Base-by-base conservation (phyloP, 2,113 vertebrate species). In the Mormyrus iriodes region DNA sequence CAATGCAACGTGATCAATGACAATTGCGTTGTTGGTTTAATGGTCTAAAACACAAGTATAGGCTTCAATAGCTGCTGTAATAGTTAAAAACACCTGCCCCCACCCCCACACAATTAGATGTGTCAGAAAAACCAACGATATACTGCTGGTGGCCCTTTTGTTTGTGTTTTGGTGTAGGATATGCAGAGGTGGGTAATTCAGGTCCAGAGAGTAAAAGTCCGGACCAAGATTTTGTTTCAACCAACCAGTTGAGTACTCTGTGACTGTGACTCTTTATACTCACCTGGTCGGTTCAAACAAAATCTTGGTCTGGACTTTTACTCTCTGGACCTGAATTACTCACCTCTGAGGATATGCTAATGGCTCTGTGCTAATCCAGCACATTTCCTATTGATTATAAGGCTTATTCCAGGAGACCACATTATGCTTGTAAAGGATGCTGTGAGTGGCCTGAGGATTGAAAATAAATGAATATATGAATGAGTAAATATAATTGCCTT, bases 371-470 rank as follows among this genome's bases (percentile, higher is more conserved):
- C 82, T 86, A 85, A 84, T 90, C 55, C 79, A 69, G 49, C 42
- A 55, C 58, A 84, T 85, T 90, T 55, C 82, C 87, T 85, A 88
- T 90, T 69, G 90, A 90, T 90, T 85, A 69, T 51, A 52, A 79
- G 48, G 48, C 79, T 88, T 90, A 90, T 90, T 90, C 88, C 53
- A 85, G 87, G 79, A 46, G 58, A 49, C 42, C 82, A 85, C 35
- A 39, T 88, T 65, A 65, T 88, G 58, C 31, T 84, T 58, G 46
- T 76, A 39, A 46, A 69, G 46, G 87, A 73, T 51, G 87, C n/a
- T 65, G 82, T 52, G 87, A 51, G 58, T 24, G 55, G 44, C 82
- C 87, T 53, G 76, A 87, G 55, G 48, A 52, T 79, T 86, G 53
- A 85, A 90, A 90, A 90, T 65, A 61, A 53, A 89, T 61, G 79